Conservation (phyloP, 2,888 invertebrate species). For the Drosophila anomalata region DNA sequence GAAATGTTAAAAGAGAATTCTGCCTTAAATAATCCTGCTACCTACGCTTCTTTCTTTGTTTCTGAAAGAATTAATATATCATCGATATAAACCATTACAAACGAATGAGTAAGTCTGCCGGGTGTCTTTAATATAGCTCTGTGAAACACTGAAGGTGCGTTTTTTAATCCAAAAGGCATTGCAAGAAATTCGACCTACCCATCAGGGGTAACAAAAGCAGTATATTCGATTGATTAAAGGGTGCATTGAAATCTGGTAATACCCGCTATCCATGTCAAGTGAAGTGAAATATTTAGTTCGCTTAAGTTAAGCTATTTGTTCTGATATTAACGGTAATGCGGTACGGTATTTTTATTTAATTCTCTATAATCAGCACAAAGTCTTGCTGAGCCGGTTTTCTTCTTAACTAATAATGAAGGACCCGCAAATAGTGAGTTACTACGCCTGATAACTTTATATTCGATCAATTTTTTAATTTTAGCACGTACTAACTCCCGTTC, state of each 20-base stretch:
- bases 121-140: not conserved
- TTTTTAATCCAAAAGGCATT: not conserved
- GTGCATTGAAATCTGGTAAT: too few species aligned
- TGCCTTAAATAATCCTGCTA: not conserved
- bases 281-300: constrained; percentile 12
- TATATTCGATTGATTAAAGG: too few species aligned
- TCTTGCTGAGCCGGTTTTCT: not conserved
- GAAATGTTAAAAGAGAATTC: constrained; percentile 9
- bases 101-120: not conserved
- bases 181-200: too few species aligned
- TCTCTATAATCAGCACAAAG: constrained; percentile 21
- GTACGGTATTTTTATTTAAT: constrained; percentile 18
- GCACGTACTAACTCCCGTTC: too few species aligned
- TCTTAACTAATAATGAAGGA: constrained; percentile 4
- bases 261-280: too few species aligned
- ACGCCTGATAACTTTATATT: not conserved
- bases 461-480: not conserved
- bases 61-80: not conserved
- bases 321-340: constrained; percentile 5
- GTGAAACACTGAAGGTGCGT: not conserved
- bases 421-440: constrained; percentile 10
- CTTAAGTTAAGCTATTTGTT: constrained; percentile 5
- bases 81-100: constrained; percentile 1
- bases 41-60: not conserved
- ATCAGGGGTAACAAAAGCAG: too few species aligned